Conservation (phyloP, 2,888 invertebrate species). For the Dryocosmus kuriphilus region DNA sequence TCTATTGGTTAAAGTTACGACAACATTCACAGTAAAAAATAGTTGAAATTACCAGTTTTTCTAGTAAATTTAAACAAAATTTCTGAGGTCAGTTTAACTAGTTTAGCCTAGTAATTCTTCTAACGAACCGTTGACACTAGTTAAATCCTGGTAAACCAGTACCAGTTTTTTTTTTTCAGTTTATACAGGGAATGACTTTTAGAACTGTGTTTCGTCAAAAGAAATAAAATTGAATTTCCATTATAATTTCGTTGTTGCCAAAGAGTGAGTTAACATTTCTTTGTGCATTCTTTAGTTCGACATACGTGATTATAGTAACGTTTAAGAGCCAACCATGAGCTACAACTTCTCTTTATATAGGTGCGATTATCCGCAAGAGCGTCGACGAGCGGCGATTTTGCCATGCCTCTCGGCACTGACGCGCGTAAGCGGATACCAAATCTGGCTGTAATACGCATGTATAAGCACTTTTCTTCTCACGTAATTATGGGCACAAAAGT, state of each 20-base stretch:
- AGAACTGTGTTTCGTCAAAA: not conserved
- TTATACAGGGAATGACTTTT: too few relatives aligned
- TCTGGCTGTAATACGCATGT: constrained; percentile 1
- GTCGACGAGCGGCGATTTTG: constrained; percentile 8
- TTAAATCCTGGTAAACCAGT: too few relatives aligned
- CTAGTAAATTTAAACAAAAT: too few relatives aligned
- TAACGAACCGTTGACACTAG: too few relatives aligned
- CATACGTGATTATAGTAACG: not conserved
- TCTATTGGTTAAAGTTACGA: too few relatives aligned
- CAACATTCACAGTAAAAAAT: too few relatives aligned
- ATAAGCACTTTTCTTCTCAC: constrained; percentile 24
- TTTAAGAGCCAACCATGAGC: constrained; percentile 7
- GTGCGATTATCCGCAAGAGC: constrained; percentile 12
- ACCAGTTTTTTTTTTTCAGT: too few relatives aligned
- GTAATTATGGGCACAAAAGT: constrained; percentile 53
- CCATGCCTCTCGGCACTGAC: constrained; percentile 5
- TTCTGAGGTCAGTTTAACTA: too few relatives aligned
- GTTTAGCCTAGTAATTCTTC: too few relatives aligned
- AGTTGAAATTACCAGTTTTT: too few relatives aligned
- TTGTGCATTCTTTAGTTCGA: not conserved
- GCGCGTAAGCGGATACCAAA: constrained; percentile 1
- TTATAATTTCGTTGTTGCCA: not conserved
- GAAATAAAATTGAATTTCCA: not conserved
- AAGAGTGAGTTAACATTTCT: not conserved
- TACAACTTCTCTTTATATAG: constrained; percentile 6